Percentiles rank a stretch among this genome's conserved stretches.
phyloP scores from a whole-genome alignment of 37 sponge, comb jelly and placozoan species.

The Ephydatia muelleri region DNA sequence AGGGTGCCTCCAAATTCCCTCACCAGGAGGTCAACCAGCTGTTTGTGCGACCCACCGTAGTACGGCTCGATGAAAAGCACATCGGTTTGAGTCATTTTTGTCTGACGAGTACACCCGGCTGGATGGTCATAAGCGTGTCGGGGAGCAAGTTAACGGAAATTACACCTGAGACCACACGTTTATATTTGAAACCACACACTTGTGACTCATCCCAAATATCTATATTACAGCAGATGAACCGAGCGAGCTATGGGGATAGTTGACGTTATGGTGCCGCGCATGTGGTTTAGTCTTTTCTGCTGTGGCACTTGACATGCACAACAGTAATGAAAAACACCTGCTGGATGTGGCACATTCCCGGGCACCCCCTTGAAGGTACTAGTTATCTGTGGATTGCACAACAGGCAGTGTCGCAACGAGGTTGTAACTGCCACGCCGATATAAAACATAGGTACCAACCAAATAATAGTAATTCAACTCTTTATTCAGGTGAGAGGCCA shows the following conservation, averaged over 20 bases:
- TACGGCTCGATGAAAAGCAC: slow-evolving; percentile 75
- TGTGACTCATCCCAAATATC: too few species aligned
- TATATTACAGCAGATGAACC: too few species aligned
- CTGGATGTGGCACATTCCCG: not conserved
- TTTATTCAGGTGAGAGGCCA: too few species aligned
- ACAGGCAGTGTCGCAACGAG: not conserved
- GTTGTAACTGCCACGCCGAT: not conserved
- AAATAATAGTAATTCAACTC: too few species aligned
- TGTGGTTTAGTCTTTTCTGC: too few species aligned
- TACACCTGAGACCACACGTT: too few species aligned
- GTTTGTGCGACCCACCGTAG: slow-evolving; percentile 86
- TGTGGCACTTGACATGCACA: not conserved
- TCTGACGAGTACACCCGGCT: too few species aligned
- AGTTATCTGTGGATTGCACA: not conserved
- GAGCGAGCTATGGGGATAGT: too few species aligned
- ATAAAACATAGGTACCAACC: not conserved
- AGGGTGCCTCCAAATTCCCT: slow-evolving; percentile 42
- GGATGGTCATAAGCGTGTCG: too few species aligned
- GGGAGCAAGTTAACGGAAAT: too few species aligned
- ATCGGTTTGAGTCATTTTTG: not conserved
- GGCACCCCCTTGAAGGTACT: not conserved
- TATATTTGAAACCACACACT: too few species aligned
- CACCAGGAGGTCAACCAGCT: slow-evolving; percentile 65
- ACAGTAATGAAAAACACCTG: not conserved
- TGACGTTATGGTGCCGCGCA: too few species aligned